Base-by-base conservation (phyloP, 2,888 invertebrate genomes). In the Drosophila borborema region DNA sequence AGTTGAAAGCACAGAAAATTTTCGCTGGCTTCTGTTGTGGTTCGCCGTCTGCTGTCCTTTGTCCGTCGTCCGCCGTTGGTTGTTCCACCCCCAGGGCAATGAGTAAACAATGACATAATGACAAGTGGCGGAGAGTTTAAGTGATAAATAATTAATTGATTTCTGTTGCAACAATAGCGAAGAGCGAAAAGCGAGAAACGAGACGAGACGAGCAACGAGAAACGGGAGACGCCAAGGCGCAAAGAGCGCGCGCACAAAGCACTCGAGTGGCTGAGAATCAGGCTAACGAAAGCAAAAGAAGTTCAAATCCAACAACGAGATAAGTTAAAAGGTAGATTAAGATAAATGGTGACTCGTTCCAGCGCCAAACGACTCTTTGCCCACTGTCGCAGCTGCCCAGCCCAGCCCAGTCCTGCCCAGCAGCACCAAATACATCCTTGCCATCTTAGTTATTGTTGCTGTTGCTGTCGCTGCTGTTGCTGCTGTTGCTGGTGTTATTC, bases 141-240 rank as follows among this genome's bases (percentile, higher is more conserved):
- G 92, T 90, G 91, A 92, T 91, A 92, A 92, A 92, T 91, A 91
- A 91, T 91, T 91, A 91, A 91, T 91, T 92, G 91, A 92, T 92
- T 92, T 91, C 88, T 90, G 89, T 86, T 85, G 89, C 89, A 90
- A 87, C 90, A 89, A 86, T 79, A 74, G 79, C 80, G 73, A 71
- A 62, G 45, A 67, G 36, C 49, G 40, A 54, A 55, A 28, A 36
- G 28, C 59, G 28, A 34, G 38, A 18, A 0, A 10, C 55, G 23
- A 49, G 45, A 20, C 23, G 43, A 9, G 18, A 18, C 45, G 14
- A 45, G 20, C 12, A 9, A 12, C 12, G 14, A 45, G 20, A 20
- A 9, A 12, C 12, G 45, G 5, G 20, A 45, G 45, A 20, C 16
- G 20, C 12, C 3, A 12, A 38, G 38, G 1, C n/a, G 40, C 38